Evolutionary conservation across 1,140 invertebrate genomes (phyloP), one percentile per base, ranked within the genome.

Genomic region (Luehdorfia chinensis): DNA sequence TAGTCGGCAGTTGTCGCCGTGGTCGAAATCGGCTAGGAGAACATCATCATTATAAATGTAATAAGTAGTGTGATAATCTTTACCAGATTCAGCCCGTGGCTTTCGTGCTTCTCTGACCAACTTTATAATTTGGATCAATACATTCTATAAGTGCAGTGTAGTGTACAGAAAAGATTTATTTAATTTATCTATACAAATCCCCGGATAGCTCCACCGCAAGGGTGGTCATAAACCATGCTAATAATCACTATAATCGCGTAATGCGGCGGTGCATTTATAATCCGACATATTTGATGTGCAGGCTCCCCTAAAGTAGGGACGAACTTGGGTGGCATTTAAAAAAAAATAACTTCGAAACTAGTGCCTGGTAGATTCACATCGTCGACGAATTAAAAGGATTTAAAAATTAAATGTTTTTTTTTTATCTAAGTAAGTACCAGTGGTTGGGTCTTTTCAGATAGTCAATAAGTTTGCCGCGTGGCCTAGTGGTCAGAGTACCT

Each of bases 241-340:
- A 41, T 41, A 21, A 41, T 21, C 4, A 27, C 12, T 27, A 28
- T 28, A 14, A 41, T 41, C 36, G 23, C 36, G 36, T 27, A 27
- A 41, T 41, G 13, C 36, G 36, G 9, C 12, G 37, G 21, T 41
- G 37, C 37, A 41, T 18, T 28, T 18, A 52, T 55, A 55, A 49
- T 33, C 46, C 14, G 39, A 45, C 32, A 30, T 23, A 41, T 34
- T 44, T 34, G 21, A 54, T 54, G 28, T 48, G 47, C 36, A 45
- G n/a, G 18, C 46, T 19, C 46, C 25, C 50, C 21, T 7, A 27
- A 15, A 39, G 12, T 41, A 37, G 47, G 46, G 47, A 15, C 5
- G 51, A 46, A 54, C 31, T 51, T 27, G 33, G 16, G 19, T 41
- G 23, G 37, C 7, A 41, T 41, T 41, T 36, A n/a, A n/a, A n/a